A percentile compares a stretch with the other conserved stretches of the same genome.
Evolutionary conservation across 2,113 vertebrate genomes (phyloP).

Genomic region (Sterrhoptilus dennistouni): DNA sequence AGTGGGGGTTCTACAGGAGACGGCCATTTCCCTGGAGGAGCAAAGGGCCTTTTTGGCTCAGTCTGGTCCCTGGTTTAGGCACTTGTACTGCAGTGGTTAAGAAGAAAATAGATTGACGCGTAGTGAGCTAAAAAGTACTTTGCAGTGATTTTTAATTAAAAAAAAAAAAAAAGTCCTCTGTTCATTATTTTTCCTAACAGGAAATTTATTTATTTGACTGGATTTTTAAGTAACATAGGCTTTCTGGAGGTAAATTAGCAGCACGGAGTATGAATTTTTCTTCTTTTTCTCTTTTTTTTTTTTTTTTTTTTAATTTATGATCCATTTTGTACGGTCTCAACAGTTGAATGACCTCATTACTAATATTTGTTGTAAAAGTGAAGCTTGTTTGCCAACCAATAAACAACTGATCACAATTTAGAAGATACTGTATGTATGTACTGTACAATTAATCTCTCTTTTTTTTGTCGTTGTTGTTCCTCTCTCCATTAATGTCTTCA

Average conservation of each 20-base stretch:
- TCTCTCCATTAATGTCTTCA: slow-evolving; percentile 45
- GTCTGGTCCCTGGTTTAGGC: slow-evolving; percentile 69
- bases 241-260: slow-evolving; percentile 82
- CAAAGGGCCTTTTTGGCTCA: slow-evolving; percentile 42
- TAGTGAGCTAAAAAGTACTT: slow-evolving; percentile 67
- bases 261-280: slow-evolving; percentile 80
- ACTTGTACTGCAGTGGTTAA: slow-evolving; percentile 76
- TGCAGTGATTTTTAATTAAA: slow-evolving; percentile 72
- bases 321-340: slow-evolving; percentile 89
- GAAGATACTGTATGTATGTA: slow-evolving; percentile 78
- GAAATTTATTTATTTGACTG: slow-evolving; percentile 86
- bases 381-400: slow-evolving; percentile 97
- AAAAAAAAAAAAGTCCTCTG: slow-evolving; percentile 57
- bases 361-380: slow-evolving; percentile 98
- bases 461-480: slow-evolving; percentile 29
- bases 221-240: slow-evolving; percentile 78
- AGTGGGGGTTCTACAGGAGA: slow-evolving; percentile 74
- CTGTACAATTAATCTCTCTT: slow-evolving; percentile 67
- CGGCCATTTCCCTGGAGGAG: slow-evolving; percentile 56
- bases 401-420: slow-evolving; percentile 91
- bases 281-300: slow-evolving; percentile 75
- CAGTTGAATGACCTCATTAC: slow-evolving; percentile 92
- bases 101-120: slow-evolving; percentile 25
- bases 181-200: slow-evolving; percentile 74
- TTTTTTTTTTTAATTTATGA: slow-evolving; percentile 88